Evolutionary conservation across 2,888 invertebrate species (phyloP), one percentile per base, ranked within the genome.

Genomic region (Sturmia bella): DNA sequence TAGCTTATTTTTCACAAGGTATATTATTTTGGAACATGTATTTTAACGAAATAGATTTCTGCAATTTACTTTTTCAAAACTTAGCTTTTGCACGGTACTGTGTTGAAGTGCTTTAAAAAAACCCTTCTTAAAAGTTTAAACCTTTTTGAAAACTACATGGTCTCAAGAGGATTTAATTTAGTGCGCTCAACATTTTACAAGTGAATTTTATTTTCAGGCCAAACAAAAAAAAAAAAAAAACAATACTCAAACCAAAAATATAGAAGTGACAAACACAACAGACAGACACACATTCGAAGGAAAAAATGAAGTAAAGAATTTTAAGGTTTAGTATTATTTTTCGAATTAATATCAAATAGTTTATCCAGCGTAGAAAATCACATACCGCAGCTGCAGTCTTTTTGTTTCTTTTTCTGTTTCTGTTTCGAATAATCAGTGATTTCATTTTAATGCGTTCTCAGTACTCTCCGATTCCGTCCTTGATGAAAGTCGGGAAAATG

Each of bases 281-380:
- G 61, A 76, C 50, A 72, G 50, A 66, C 72, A 81, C 43, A 59
- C 80, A 80, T 66, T 76, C 73, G 15, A 77, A 56, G 41, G 19
- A 52, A 72, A 41, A 63, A 64, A 43, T 37, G 43, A 50, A 72
- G 70, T 69, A 69, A 77, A 61, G 21, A 68, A 76, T 63, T n/a
- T n/a, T 61, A 45, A 15, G 43, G 52, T 72, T 69, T 72, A 17
- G 61, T 66, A 66, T 48, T 48, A 45, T 41, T 37, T 48, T 50
- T 80, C 54, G 66, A 76, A 72, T 68, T 43, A 66, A 37, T 43
- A 52, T 15, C 32, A 68, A 72, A 66, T 66, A 72, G 43, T 64
- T 69, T 74, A 77, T 54, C 78, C 82, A 70, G n/a, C 82, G 82
- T 59, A 66, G 78, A 74, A 78, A 74, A 32, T 70, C 74, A 82